These are phyloP conservation scores for Mungos mungo DNA, from an alignment of 2,113 vertebrate species.

Conservation along the genomic window DNA sequence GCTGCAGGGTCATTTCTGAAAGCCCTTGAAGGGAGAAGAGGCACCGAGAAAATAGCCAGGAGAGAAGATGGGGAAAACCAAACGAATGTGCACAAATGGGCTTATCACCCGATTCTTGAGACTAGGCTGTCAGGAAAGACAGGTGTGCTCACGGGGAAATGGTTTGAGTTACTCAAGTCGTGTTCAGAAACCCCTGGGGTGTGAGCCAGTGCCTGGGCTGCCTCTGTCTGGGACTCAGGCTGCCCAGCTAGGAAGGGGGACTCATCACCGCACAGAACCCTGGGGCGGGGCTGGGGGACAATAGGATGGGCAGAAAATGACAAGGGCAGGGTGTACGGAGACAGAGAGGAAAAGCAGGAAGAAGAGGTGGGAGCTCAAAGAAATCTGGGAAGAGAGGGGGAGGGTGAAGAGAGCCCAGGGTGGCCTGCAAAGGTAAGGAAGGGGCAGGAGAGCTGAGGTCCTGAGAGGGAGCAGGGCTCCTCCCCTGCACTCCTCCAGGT, in stretches of 20 bases:
- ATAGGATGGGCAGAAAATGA: neutral
- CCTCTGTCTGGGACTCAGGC: neutral
- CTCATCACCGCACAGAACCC: neutral
- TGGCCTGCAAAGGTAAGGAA: too few species aligned
- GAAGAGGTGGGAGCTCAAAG: neutral
- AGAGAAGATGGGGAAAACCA: neutral
- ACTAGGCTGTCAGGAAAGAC: neutral
- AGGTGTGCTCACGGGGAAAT: neutral
- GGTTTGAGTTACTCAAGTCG: neutral
- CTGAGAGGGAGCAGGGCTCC: neutral
- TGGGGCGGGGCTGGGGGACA: fast-evolving
- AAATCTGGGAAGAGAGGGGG: too few species aligned
- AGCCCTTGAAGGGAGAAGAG: neutral
- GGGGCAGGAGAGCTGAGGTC: neutral
- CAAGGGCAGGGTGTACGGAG: neutral
- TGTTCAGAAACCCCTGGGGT: neutral
- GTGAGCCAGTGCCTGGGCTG: neutral
- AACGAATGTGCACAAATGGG: neutral
- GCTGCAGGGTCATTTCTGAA: neutral
- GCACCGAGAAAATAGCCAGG: neutral
- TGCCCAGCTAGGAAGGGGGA: too few species aligned
- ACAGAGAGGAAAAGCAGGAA: neutral
- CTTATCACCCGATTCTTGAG: neutral
- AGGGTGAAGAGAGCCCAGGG: neutral
- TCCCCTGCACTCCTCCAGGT: neutral